Base-by-base conservation (phyloP, 2,113 vertebrate species). In the Microtus montanus region DNA sequence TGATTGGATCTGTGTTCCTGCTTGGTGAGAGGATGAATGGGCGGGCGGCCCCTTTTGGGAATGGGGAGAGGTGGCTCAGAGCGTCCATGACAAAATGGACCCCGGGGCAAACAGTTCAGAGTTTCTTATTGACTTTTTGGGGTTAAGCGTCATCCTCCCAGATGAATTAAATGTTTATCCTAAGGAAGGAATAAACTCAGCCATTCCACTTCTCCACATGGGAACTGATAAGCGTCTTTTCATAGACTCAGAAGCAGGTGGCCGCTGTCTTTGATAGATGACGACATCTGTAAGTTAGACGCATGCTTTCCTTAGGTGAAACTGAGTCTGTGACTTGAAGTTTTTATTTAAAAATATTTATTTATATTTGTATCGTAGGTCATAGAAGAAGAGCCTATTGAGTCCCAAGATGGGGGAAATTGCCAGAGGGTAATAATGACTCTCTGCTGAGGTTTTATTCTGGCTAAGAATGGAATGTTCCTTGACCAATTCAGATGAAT, bases 51-150 rank as follows among this genome's bases (percentile, higher is more conserved):
- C 9, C 44, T 66, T 74, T 87, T 58, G 86, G 70, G n/a, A 75
- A 75, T 63, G 19, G 73, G 49, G n/a, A 35, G 44, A 63, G 78
- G 41, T 49, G 61, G 24, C 33, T 61, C 6, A 28, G 63, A 44
- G 85, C 63, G 1, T 70, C 41, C 82, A 66, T 52, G 79, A 80
- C 88, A 91, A 80, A 61, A 30, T 84, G 71, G 82, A 74, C 75
- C 35, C 22, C 30, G 38, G 54, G 52, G 68, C 78, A 92, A 92
- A 93, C 44, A 94, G 93, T 94, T 79, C 83, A 94, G 87, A 96
- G 93, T 96, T 83, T 96, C 54, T 49, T 96, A 95, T 38, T 96
- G 96, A 96, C 91, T 92, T 92, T 86, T 92, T 38, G 33, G 92
- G 83, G 70, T 93, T 74, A 92, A 61, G 49, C 89, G 14, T 78